These are phyloP conservation scores for Coreius guichenoti DNA, from an alignment of 2,797 vertebrate genomes.

Conservation along the genomic window DNA sequence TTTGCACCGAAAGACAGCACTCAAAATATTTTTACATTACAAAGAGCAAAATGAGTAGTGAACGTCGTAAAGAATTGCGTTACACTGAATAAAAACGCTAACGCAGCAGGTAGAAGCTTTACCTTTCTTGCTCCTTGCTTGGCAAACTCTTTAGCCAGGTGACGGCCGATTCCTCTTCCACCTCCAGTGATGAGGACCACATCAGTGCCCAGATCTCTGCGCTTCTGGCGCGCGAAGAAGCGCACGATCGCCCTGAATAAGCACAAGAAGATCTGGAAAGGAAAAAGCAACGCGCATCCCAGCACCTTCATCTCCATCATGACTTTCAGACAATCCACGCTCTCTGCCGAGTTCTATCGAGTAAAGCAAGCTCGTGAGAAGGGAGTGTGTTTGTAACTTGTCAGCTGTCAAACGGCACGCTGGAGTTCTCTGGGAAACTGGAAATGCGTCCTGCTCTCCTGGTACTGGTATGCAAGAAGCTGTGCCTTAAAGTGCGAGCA, in stretches of 20 bases:
- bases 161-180: constrained; percentile 86
- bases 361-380: background rate
- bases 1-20: background rate
- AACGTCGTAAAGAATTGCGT: background rate
- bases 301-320: constrained; percentile 80
- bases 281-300: constrained; percentile 79
- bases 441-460: constrained; percentile 11
- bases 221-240: constrained; percentile 75
- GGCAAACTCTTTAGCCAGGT: constrained; percentile 85
- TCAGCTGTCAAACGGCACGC: constrained; percentile 44
- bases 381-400: constrained; percentile 13
- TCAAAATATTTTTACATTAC: background rate
- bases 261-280: constrained; percentile 77
- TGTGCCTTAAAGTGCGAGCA: constrained; percentile 30
- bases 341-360: background rate
- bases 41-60: background rate
- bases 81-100: background rate
- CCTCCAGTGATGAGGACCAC: constrained; percentile 87
- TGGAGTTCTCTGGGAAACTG: constrained; percentile 18
- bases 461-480: constrained; percentile 8
- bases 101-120: constrained; percentile 41
- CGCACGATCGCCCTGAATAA: constrained; percentile 77
- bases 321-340: background rate
- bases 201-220: constrained; percentile 79
- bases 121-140: constrained; percentile 84